Base-by-base conservation (phyloP, 2,797 vertebrate genomes). In the Spheniscus humboldti region DNA sequence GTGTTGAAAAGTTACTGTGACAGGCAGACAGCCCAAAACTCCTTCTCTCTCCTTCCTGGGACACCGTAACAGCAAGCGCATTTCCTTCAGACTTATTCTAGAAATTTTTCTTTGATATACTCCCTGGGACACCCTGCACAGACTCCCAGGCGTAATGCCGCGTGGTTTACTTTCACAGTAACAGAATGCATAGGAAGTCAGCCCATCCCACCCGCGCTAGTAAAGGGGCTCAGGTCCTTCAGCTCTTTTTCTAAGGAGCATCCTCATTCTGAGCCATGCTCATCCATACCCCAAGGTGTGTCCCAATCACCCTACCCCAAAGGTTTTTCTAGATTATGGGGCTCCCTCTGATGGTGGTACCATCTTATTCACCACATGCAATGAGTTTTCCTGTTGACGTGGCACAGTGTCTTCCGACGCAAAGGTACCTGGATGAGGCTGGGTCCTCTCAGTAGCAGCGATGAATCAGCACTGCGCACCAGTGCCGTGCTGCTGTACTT, bases 91-190 rank as follows among this genome's bases (percentile, higher is more conserved):
- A 35, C 43, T 78, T 71, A 35, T 10, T 74, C 33, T 17, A 93
- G 45, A 28, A 39, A 8, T 52, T 52, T 85, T 75, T 35, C 30
- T 78, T 59, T 33, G 13, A 33, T 11, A 9, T 5, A n/a, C 28
- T 81, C 11, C 33, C n/a, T 55, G 27, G 33, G 41, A 72, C 52
- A 37, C 24, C 31, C 35, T 50, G 64, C 47, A 45, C 13, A 11
- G 53, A 9, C 24, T 67, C 43, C n/a, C 67, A 66, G 71, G 13
- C 25, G 79, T 66, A 72, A 37, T 0, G 0, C 17, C 2, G 2
- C 1, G 1, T 7, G 37, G 41, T 76, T 82, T 82, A n/a, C 86
- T 94, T 82, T 73, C 84, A 30, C 11, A 31, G 43, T 43, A 63
- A 67, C 30, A 63, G 67, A 62, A 48, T 13, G 47, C 14, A 1